These are phyloP conservation scores for Plectropomus leopardus DNA, from an alignment of 2,113 vertebrate genomes.

Conservation along the genomic window DNA sequence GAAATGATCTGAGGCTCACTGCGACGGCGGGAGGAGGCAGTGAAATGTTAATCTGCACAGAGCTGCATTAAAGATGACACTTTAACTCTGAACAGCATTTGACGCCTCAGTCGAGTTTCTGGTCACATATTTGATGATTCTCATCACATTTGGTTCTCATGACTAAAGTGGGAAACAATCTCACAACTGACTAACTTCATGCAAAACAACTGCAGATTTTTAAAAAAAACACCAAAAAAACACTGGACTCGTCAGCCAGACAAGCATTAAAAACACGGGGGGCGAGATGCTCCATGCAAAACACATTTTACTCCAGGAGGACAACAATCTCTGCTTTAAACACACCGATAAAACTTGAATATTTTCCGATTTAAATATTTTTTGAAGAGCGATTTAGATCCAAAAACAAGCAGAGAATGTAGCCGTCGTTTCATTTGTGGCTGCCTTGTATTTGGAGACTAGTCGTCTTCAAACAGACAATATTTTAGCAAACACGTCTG, in stretches of 20 bases:
- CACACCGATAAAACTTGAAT: too few relatives aligned
- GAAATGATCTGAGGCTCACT: neutral
- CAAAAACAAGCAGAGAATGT: too few relatives aligned
- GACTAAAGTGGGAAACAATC: neutral
- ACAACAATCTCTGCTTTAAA: too few relatives aligned
- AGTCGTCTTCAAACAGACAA: neutral
- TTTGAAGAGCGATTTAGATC: neutral
- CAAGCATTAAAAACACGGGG: neutral
- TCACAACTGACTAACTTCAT: neutral
- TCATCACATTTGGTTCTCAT: neutral
- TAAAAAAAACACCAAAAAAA: too few relatives aligned
- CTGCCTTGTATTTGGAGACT: neutral
- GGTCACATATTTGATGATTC: neutral
- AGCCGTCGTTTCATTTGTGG: neutral
- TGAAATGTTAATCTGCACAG: neutral
- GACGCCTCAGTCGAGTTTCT: neutral
- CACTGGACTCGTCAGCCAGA: neutral
- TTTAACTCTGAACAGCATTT: neutral
- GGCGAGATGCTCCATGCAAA: neutral
- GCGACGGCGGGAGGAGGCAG: neutral
- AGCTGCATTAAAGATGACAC: neutral
- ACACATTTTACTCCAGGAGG: neutral
- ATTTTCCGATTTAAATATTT: neutral
- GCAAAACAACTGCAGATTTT: neutral
- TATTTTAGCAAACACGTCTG: neutral